Percentiles rank a stretch among this genome's conserved stretches.
Conservation (phyloP, 2,113 vertebrate genomes). For the Carassius carassius region DNA sequence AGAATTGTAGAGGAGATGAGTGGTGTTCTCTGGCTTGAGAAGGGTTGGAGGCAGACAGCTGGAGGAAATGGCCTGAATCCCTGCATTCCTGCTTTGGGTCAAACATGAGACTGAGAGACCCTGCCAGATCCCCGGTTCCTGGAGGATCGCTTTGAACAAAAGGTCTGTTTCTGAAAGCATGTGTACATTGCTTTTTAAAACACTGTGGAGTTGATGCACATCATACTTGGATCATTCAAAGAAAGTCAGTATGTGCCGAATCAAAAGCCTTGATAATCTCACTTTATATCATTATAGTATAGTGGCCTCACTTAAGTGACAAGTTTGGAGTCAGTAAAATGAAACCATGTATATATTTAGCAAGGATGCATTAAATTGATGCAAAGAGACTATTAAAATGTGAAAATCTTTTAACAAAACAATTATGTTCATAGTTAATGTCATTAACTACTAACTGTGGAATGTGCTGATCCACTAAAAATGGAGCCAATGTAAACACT, state of each 20-base stretch:
- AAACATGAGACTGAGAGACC: slow-evolving; percentile 38
- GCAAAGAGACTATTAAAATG: too few species aligned
- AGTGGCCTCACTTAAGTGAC: not conserved
- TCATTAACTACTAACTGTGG: too few species aligned
- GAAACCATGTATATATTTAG: too few species aligned
- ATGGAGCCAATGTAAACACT: too few species aligned
- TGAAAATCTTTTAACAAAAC: too few species aligned
- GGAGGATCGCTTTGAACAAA: slow-evolving; percentile 24
- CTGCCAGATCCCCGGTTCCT: slow-evolving; percentile 34
- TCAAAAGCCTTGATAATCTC: not conserved
- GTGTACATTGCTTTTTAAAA: not conserved
- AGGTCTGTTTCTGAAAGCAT: slow-evolving; percentile 12
- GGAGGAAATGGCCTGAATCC: slow-evolving; percentile 46
- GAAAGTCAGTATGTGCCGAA: not conserved
- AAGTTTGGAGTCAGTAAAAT: not conserved
- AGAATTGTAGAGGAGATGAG: slow-evolving; percentile 11
- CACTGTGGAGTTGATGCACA: not conserved
- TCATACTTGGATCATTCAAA: not conserved
- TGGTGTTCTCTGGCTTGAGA: slow-evolving; percentile 37
- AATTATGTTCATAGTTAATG: not conserved
- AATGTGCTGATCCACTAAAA: too few species aligned
- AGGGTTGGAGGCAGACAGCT: slow-evolving; percentile 46
- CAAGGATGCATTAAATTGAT: not conserved
- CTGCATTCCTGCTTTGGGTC: slow-evolving; percentile 49
- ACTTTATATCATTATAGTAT: not conserved